A percentile compares a stretch with the other conserved stretches of the same genome.
Evolutionary conservation across 2,888 invertebrate genomes (phyloP).

Genomic region (Sceliomorpha sp.): DNA sequence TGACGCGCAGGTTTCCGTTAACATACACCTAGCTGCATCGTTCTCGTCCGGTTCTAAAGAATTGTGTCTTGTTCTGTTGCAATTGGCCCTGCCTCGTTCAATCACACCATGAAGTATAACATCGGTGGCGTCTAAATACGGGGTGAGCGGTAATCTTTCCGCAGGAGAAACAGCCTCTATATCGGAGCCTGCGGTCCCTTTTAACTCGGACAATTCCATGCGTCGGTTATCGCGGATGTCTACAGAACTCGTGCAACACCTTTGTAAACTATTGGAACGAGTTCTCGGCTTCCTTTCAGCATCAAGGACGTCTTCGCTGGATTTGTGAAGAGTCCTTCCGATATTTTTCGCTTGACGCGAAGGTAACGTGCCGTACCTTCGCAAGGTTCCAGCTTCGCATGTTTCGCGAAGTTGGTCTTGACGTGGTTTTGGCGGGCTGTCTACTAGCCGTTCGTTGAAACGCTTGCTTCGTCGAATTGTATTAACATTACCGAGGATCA

Average conservation of each 20-base stretch:
- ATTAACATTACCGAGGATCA: too few relatives aligned
- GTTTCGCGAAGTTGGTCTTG: background rate
- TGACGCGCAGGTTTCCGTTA: slow-evolving; percentile 63
- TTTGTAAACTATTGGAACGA: slow-evolving; percentile 41
- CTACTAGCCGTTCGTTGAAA: too few relatives aligned
- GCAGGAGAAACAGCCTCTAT: slow-evolving; percentile 49
- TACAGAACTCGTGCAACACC: slow-evolving; percentile 62
- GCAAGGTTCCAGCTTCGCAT: slow-evolving; percentile 19
- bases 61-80: slow-evolving; percentile 64
- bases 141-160: too few relatives aligned
- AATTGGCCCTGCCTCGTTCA: slow-evolving; percentile 13
- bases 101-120: slow-evolving; percentile 64
- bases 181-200: too few relatives aligned
- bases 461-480: too few relatives aligned
- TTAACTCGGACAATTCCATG: too few relatives aligned
- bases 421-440: too few relatives aligned
- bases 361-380: slow-evolving; percentile 71
- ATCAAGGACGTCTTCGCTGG: slow-evolving; percentile 70
- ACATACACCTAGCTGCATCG: slow-evolving; percentile 21
- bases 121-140: slow-evolving; percentile 68
- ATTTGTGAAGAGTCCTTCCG: slow-evolving; percentile 66
- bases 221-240: slow-evolving; percentile 59
- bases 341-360: slow-evolving; percentile 59
- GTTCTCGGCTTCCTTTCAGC: slow-evolving; percentile 59
- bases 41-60: slow-evolving; percentile 65